A percentile compares a stretch with the other conserved stretches of the same genome.
These are phyloP conservation scores for Apogon talboti DNA, from an alignment of 2,797 vertebrate genomes.

Conservation along the genomic window DNA sequence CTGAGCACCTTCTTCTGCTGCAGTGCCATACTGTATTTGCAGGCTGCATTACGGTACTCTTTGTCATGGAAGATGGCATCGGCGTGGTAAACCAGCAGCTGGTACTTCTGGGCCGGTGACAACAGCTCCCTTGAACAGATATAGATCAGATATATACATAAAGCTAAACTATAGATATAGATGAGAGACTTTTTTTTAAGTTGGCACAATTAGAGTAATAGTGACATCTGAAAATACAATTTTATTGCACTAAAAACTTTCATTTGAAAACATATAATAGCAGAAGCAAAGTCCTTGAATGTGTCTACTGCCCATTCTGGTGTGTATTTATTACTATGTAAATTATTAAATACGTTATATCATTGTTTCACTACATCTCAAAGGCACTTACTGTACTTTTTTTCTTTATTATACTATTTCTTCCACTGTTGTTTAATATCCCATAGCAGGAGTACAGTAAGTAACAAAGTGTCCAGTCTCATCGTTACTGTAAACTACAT, in stretches of 20 bases:
- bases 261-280: background rate
- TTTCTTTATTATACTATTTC: too few relatives aligned
- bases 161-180: background rate
- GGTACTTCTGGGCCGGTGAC: conserved; percentile 97
- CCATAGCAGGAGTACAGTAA: too few relatives aligned
- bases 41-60: conserved; percentile 97
- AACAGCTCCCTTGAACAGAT: conserved; percentile 89
- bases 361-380: too few relatives aligned
- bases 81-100: conserved; percentile 95
- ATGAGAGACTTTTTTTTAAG: background rate
- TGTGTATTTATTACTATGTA: too few relatives aligned
- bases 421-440: too few relatives aligned
- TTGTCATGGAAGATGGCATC: conserved; percentile 98
- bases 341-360: too few relatives aligned
- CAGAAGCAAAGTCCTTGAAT: background rate
- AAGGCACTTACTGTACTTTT: too few relatives aligned
- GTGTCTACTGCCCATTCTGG: background rate
- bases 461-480: too few relatives aligned
- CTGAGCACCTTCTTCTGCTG: conserved; percentile 98
- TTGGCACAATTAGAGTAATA: background rate
- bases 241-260: background rate
- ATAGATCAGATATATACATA: background rate
- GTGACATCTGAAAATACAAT: too few relatives aligned
- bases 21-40: conserved; percentile 96
- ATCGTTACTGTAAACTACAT: too few relatives aligned